Percentiles rank a stretch among this genome's conserved stretches.
Conservation (phyloP, 2,113 vertebrate genomes). For the Vidua macroura region DNA sequence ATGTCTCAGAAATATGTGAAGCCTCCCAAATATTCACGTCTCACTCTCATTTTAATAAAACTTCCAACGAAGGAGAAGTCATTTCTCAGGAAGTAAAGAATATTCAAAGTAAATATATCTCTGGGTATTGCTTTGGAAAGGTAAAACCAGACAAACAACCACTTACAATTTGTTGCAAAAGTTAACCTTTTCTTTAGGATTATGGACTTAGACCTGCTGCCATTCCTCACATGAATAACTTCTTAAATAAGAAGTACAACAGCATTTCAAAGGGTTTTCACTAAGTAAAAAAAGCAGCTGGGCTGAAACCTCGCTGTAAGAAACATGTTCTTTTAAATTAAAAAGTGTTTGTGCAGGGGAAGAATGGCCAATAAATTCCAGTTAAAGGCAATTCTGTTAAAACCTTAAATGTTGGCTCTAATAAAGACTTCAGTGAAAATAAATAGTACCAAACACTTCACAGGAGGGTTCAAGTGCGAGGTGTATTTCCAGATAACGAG, state of each 20-base stretch:
- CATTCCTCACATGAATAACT: slow-evolving; percentile 34
- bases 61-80: not conserved
- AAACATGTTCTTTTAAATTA: slow-evolving; percentile 36
- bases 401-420: not conserved
- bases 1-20: not conserved
- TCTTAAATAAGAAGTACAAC: not conserved
- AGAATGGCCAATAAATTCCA: slow-evolving; percentile 32
- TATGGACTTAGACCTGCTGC: slow-evolving; percentile 16
- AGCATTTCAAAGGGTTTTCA: not conserved
- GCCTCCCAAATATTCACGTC: not conserved
- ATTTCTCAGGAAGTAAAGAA: not conserved
- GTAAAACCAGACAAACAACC: not conserved
- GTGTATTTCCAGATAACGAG: slow-evolving; percentile 2
- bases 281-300: not conserved
- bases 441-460: not conserved
- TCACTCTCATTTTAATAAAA: not conserved
- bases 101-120: not conserved
- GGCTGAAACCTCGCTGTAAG: not conserved
- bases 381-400: slow-evolving; percentile 10
- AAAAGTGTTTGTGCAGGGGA: not conserved
- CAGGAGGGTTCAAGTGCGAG: not conserved
- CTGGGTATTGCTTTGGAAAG: not conserved
- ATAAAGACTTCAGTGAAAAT: slow-evolving; percentile 25
- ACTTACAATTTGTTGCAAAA: not conserved
- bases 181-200: slow-evolving; percentile 54